phyloP scores from a whole-genome alignment of 2,888 invertebrate genomes.

The Eristalis pertinax region DNA sequence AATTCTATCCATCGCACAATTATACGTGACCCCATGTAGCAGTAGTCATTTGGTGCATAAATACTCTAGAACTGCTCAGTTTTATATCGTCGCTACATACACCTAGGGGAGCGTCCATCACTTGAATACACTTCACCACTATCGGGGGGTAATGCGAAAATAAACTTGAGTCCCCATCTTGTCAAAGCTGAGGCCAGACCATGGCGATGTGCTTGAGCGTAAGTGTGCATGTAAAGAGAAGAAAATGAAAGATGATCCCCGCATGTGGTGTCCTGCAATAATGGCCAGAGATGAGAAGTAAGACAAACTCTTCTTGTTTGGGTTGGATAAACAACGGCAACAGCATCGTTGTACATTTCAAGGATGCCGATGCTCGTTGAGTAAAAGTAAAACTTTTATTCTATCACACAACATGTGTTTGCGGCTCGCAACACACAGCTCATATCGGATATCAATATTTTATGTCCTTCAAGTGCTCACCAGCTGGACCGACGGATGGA shows the following conservation, averaged over 20 bases:
- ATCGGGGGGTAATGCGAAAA: slow-evolving; percentile 23
- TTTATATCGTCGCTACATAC: neutral
- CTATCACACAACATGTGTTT: slow-evolving; percentile 24
- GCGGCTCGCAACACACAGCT: slow-evolving; percentile 1
- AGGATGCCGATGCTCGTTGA: slow-evolving; percentile 20
- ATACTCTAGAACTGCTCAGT: slow-evolving; percentile 48
- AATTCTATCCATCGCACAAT: slow-evolving; percentile 19
- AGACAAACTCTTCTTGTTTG: slow-evolving; percentile 14
- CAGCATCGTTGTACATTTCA: slow-evolving; percentile 10
- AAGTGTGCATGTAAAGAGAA: slow-evolving; percentile 13
- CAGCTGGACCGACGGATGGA: neutral
- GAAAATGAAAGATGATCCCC: slow-evolving; percentile 35
- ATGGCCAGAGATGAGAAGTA: slow-evolving; percentile 23
- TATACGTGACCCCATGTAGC: slow-evolving; percentile 62
- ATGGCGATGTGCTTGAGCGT: neutral
- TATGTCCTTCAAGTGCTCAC: neutral
- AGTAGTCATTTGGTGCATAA: slow-evolving; percentile 59
- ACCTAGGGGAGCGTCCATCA: slow-evolving; percentile 4
- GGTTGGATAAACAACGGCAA: neutral
- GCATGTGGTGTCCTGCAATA: slow-evolving; percentile 30
- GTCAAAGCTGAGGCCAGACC: neutral
- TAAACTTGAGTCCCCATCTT: slow-evolving; percentile 1
- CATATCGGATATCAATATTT: slow-evolving; percentile 6
- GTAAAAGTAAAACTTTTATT: slow-evolving; percentile 16
- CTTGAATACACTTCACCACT: slow-evolving; percentile 1